A percentile compares a stretch with the other conserved stretches of the same genome.
These are phyloP conservation scores for Tarsius wallacei DNA, from an alignment of 2,797 vertebrate genomes.

Conservation along the genomic window DNA sequence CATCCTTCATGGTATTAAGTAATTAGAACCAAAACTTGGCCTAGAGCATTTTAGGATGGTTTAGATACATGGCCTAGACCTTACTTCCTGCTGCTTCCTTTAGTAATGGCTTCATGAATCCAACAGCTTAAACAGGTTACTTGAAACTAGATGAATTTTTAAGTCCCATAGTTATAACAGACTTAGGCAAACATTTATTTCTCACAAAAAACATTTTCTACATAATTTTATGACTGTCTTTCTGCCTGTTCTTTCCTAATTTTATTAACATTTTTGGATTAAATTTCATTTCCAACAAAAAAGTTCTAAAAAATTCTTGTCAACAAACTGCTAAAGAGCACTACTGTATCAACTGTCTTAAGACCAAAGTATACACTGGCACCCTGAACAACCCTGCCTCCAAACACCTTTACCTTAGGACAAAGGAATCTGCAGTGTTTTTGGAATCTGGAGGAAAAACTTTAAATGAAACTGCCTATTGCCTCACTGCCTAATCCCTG, in stretches of 20 bases:
- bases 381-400: not conserved
- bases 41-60: not conserved
- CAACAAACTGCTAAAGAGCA: not conserved
- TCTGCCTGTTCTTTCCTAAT: not conserved
- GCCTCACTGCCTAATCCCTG: not conserved
- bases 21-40: not conserved
- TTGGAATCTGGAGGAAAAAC: not conserved
- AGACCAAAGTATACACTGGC: not conserved
- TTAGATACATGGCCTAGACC: not conserved
- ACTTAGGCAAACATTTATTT: not conserved
- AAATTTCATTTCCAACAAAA: constrained; percentile 45
- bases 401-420: not conserved
- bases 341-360: not conserved
- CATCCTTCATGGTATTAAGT: not conserved
- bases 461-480: not conserved
- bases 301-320: not conserved
- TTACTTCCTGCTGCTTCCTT: not conserved
- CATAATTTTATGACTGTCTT: not conserved
- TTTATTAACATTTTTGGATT: not conserved
- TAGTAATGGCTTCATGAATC: not conserved
- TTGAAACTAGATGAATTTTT: not conserved
- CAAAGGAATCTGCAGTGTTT: not conserved
- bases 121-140: not conserved
- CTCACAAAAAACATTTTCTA: constrained; percentile 9
- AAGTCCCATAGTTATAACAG: not conserved